Evolutionary conservation across 2,888 invertebrate species (phyloP).

Genomic region (Melieria crassipennis): DNA sequence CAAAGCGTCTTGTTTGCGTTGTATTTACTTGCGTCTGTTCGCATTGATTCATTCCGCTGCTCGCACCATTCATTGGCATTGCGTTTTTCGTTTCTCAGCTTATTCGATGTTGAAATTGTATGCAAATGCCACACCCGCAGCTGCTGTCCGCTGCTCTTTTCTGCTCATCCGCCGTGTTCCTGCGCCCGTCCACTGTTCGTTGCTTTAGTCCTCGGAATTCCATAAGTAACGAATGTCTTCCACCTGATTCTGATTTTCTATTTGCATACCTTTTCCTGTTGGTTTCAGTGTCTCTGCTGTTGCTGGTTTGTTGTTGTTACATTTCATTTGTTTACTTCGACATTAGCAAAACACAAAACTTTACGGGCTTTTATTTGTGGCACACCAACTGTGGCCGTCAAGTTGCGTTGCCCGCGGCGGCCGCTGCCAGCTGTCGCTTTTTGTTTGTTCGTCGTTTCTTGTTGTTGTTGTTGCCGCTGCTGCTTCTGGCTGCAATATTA

Average conservation of each 20-base stretch:
- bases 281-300: conserved; percentile 9
- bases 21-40: too few relatives aligned
- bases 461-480: too few relatives aligned
- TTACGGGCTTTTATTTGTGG: conserved; percentile 12
- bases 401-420: too few relatives aligned
- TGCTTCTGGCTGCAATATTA: conserved; percentile 10
- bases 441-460: not conserved
- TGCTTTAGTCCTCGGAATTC: conserved; percentile 17
- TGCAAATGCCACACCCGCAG: conserved; percentile 19
- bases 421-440: not conserved
- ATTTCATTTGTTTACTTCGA: conserved; percentile 28
- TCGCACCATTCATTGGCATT: too few relatives aligned
- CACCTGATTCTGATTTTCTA: conserved; percentile 28
- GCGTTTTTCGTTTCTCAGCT: not conserved
- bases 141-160: conserved; percentile 5
- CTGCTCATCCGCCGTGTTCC: not conserved
- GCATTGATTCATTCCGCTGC: too few relatives aligned
- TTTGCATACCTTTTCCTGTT: conserved; percentile 5
- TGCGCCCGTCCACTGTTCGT: conserved; percentile 12
- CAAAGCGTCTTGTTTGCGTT: too few relatives aligned
- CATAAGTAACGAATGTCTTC: conserved; percentile 39
- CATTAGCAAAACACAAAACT: conserved; percentile 19
- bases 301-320: conserved; percentile 16
- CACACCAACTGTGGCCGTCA: conserved; percentile 15
- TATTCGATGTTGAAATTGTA: conserved; percentile 19